Evolutionary conservation across 2,113 vertebrate species (phyloP), one percentile per base, ranked within the genome.

Genomic region (Serinus canaria): DNA sequence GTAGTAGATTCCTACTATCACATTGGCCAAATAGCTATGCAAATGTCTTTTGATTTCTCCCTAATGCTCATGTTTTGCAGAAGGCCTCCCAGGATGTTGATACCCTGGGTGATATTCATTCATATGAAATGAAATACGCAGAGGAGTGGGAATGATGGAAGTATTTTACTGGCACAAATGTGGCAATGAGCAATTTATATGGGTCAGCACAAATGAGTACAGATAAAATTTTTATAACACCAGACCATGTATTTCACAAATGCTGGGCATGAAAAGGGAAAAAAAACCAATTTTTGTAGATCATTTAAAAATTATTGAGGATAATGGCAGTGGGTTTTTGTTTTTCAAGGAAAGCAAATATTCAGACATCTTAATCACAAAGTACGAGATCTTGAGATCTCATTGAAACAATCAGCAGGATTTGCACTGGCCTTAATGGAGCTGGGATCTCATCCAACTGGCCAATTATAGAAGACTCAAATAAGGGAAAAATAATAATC

Each of bases 21-120:
- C 15, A 43, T 43, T 75, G 49, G 20, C 78, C 66, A 85, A 92
- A 92, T 55, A 92, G 55, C 58, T 87, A 92, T 82, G 91, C 58
- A 91, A 82, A 89, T 87, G 7, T 72, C 41, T 82, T 92, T 81
- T 82, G 74, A 84, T 92, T 91, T 62, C 47, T 89, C 25, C n/a
- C 50, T 94, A 94, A 84, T 82, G 87, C 62, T 89, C 58, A 22
- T 66, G 46, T 89, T 96, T 85, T 95, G 81, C 81, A 87, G 69
- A 90, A 85, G 79, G 25, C 46, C 67, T 90, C 37, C n/a, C 24
- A 85, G 59, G 63, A 31, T 79, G 49, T 37, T 79, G 85, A 87
- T 73, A 37, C 81, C 41, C 70, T 73, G 53, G 62, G 87, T 50
- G 70, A 66, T 73, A 73, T 33, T 87, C 68, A 95, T 91, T 87